A percentile compares a stretch with the other conserved stretches of the same genome.
phyloP scores from a whole-genome alignment of 2,113 vertebrate species.

The Trematomus loennbergii region DNA sequence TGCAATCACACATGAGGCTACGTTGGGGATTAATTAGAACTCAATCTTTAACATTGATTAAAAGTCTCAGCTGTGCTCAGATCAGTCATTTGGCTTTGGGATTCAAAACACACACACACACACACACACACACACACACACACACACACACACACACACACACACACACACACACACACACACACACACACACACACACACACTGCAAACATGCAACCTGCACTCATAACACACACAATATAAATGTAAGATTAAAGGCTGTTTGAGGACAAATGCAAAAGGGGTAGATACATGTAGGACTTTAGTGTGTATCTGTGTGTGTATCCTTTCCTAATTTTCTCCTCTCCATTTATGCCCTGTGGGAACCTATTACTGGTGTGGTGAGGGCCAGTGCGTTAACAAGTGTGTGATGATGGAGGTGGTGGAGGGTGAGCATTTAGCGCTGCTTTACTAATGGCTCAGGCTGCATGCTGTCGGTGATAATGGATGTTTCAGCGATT shows the following conservation, averaged over 20 bases:
- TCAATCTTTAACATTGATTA: slow-evolving; percentile 68
- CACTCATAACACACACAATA: slow-evolving; percentile 54
- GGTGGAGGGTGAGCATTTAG: slow-evolving; percentile 48
- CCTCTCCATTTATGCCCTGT: slow-evolving; percentile 36
- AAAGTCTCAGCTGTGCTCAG: slow-evolving; percentile 49
- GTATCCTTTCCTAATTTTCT: slow-evolving; percentile 26
- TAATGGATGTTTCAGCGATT: slow-evolving; percentile 60
- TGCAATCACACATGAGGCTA: slow-evolving; percentile 33
- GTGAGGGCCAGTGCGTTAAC: slow-evolving; percentile 54
- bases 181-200: too few relatives aligned
- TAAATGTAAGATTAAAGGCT: slow-evolving; percentile 65
- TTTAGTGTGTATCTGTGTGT: slow-evolving; percentile 28
- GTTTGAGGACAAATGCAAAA: slow-evolving; percentile 57
- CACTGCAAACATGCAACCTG: slow-evolving; percentile 34
- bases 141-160: background rate
- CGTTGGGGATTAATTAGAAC: slow-evolving; percentile 60
- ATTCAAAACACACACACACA: slow-evolving; percentile 30
- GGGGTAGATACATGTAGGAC: slow-evolving; percentile 63
- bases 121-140: too few relatives aligned
- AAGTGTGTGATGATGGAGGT: slow-evolving; percentile 57
- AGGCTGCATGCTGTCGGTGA: slow-evolving; percentile 47
- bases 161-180: slow-evolving; percentile 4
- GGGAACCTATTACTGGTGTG: slow-evolving; percentile 64
- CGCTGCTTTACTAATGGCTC: slow-evolving; percentile 57
- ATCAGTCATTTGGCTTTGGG: slow-evolving; percentile 65